A percentile compares a stretch with the other conserved stretches of the same genome.
Evolutionary conservation across 2,113 vertebrate species (phyloP).

Genomic region (Eubucco bourcierii): DNA sequence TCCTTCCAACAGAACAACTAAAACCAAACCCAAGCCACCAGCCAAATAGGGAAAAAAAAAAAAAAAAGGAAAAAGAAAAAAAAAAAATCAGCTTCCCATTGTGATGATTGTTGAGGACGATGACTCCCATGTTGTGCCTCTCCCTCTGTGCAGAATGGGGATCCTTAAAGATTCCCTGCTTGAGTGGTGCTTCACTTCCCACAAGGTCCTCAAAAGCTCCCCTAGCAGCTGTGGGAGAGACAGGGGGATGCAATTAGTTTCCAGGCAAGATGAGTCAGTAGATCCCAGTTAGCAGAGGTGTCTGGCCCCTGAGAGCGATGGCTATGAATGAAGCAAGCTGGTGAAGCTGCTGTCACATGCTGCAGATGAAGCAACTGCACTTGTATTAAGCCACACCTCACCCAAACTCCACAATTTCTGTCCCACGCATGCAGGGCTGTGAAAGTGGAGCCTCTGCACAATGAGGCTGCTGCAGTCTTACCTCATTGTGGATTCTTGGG

Average conservation of each 20-base stretch:
- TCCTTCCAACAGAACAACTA: not conserved
- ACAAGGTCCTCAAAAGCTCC: not conserved
- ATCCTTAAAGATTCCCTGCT: not conserved
- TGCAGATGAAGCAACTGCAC: not conserved
- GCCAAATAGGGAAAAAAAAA: not conserved
- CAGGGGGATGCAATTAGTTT: not conserved
- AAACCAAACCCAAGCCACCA: not conserved
- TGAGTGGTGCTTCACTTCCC: not conserved
- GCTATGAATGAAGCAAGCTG: not conserved
- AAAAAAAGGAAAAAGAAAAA: not conserved
- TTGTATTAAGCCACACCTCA: not conserved
- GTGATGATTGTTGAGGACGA: rapidly evolving
- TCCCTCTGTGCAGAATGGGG: not conserved
- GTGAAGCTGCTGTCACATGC: not conserved
- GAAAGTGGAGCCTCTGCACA: not conserved
- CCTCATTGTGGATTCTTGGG: conserved; percentile 5
- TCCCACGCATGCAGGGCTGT: not conserved
- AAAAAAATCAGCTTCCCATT: not conserved
- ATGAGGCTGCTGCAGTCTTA: not conserved
- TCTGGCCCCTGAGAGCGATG: not conserved
- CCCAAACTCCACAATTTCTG: not conserved
- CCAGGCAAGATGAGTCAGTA: not conserved
- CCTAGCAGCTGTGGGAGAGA: not conserved
- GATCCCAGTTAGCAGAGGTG: not conserved
- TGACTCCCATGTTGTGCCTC: not conserved